These are phyloP conservation scores for Phaonia tiefii DNA, from an alignment of 2,888 invertebrate genomes.

Conservation along the genomic window DNA sequence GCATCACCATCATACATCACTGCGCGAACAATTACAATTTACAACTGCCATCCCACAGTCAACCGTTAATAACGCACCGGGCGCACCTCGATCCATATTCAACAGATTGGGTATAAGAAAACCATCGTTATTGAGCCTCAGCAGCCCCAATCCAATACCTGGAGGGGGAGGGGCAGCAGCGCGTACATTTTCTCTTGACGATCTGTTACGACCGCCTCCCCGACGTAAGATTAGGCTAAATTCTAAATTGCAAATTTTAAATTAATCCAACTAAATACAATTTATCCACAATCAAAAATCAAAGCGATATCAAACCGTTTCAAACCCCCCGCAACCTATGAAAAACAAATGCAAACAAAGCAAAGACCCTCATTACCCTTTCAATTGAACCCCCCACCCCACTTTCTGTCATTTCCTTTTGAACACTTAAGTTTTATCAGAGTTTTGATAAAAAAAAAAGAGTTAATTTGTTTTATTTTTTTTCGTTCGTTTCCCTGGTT, in stretches of 20 bases:
- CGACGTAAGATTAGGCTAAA: slow-evolving; percentile 86
- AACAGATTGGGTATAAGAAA: slow-evolving; percentile 93
- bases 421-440: too few species aligned
- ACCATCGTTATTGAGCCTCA: slow-evolving; percentile 91
- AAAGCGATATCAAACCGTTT: slow-evolving; percentile 11
- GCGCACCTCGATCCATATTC: slow-evolving; percentile 86
- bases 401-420: background rate
- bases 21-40: slow-evolving; percentile 83
- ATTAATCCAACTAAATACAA: slow-evolving; percentile 50
- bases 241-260: slow-evolving; percentile 69
- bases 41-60: slow-evolving; percentile 81
- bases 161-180: slow-evolving; percentile 84
- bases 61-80: slow-evolving; percentile 81
- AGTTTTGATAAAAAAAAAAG: too few species aligned
- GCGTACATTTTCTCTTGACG: slow-evolving; percentile 93
- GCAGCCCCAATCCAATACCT: slow-evolving; percentile 83
- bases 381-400: background rate
- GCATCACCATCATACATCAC: slow-evolving; percentile 82
- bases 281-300: slow-evolving; percentile 23
- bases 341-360: background rate
- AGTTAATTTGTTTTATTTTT: slow-evolving; percentile 3
- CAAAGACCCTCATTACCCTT: background rate
- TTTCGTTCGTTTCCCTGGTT: background rate
- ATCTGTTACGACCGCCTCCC: slow-evolving; percentile 91
- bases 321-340: background rate